Percentiles rank a stretch among this genome's conserved stretches.
These are phyloP conservation scores for Acanthaster planci DNA, from an alignment of 35 echinoderm and acorn worm species.

Conservation along the genomic window DNA sequence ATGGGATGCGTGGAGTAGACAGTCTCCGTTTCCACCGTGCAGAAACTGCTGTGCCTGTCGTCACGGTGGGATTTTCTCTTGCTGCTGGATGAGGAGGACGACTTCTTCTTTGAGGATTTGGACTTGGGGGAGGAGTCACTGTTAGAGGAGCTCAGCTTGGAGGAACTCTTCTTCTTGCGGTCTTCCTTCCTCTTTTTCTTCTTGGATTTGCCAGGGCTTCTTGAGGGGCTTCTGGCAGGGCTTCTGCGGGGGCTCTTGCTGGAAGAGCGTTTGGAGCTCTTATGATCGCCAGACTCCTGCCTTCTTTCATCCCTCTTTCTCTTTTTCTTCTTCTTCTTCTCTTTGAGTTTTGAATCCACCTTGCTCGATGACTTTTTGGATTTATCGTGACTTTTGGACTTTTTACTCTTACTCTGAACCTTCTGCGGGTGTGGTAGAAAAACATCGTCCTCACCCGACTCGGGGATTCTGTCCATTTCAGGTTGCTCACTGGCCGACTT, in stretches of 20 bases:
- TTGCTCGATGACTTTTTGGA: not conserved
- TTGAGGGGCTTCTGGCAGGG: constrained; percentile 1
- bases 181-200: constrained; percentile 31
- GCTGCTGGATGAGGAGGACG: not conserved
- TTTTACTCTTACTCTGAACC: constrained; percentile 17
- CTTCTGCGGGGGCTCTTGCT: not conserved
- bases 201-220: constrained; percentile 25
- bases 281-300: not conserved
- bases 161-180: constrained; percentile 29
- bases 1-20: constrained; percentile 44
- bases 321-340: constrained; percentile 44
- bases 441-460: constrained; percentile 37
- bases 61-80: constrained; percentile 44
- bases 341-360: constrained; percentile 23
- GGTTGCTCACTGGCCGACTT: not conserved
- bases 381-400: constrained; percentile 33
- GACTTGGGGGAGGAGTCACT: not conserved
- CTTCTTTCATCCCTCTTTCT: constrained; percentile 3
- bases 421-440: constrained; percentile 30
- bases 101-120: not conserved
- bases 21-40: constrained; percentile 57
- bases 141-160: not conserved
- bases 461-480: constrained; percentile 8
- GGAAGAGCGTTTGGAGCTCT: constrained; percentile 12
- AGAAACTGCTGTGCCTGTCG: constrained; percentile 25